These are phyloP conservation scores for Bagarius yarrelli DNA, from an alignment of 2,113 vertebrate genomes.

Conservation along the genomic window DNA sequence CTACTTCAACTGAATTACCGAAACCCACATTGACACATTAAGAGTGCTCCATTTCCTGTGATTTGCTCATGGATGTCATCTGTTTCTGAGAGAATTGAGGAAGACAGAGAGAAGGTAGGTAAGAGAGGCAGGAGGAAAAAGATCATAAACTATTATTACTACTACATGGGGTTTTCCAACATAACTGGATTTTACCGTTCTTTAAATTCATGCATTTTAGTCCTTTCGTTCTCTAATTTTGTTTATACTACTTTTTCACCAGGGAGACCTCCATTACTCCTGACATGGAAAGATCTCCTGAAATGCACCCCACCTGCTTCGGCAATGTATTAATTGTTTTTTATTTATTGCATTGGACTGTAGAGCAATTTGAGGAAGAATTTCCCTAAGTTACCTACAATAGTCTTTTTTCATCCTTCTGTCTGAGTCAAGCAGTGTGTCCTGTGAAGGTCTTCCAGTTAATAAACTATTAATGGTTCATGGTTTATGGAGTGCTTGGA, in stretches of 20 bases:
- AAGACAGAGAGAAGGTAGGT: background rate
- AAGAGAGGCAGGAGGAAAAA: background rate
- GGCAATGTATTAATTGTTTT: conserved; percentile 52
- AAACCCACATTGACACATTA: conserved; percentile 34
- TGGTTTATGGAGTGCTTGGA: background rate
- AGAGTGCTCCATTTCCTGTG: conserved; percentile 36
- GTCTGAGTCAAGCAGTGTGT: conserved; percentile 33
- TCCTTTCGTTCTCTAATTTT: conserved; percentile 29
- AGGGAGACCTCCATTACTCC: conserved; percentile 45
- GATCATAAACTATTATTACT: conserved; percentile 25
- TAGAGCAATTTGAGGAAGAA: conserved; percentile 34
- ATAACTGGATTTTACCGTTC: conserved; percentile 36
- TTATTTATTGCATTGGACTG: conserved; percentile 51
- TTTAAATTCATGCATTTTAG: background rate
- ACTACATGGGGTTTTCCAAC: background rate
- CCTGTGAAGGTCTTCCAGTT: background rate
- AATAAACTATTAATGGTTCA: conserved; percentile 7
- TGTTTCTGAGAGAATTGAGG: background rate
- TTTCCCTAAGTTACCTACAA: conserved; percentile 54
- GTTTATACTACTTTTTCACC: conserved; percentile 53
- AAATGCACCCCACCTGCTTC: conserved; percentile 50
- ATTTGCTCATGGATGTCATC: conserved; percentile 32
- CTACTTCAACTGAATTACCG: conserved; percentile 39
- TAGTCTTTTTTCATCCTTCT: conserved; percentile 31
- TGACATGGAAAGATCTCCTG: conserved; percentile 39